A percentile compares a stretch with the other conserved stretches of the same genome.
These are phyloP conservation scores for Orthosia incerta DNA, from an alignment of 2,888 invertebrate species.

Conservation along the genomic window DNA sequence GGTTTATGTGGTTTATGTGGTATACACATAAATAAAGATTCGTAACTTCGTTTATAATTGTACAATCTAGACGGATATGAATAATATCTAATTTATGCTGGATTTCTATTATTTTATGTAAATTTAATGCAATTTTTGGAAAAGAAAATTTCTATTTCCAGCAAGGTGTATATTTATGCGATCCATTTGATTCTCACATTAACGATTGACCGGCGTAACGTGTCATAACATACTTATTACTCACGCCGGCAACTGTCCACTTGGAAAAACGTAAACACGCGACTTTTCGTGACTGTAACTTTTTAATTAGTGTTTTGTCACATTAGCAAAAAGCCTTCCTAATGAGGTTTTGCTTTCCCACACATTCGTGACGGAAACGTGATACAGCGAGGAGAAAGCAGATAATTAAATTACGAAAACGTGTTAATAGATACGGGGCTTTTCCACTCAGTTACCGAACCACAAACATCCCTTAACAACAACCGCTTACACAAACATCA, in stretches of 20 bases:
- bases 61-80: not conserved
- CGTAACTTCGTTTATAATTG: not conserved
- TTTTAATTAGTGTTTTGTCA: conserved; percentile 75
- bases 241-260: conserved; percentile 44
- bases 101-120: not conserved
- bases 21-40: not conserved
- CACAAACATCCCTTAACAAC: conserved; percentile 40
- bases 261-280: conserved; percentile 69
- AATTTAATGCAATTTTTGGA: conserved; percentile 1
- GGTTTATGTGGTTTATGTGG: too few relatives aligned
- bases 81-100: not conserved
- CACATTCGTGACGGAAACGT: conserved; percentile 64
- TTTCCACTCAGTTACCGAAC: conserved; percentile 63
- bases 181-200: conserved; percentile 25
- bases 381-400: conserved; percentile 69
- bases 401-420: conserved; percentile 71
- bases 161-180: conserved; percentile 19
- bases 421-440: conserved; percentile 61
- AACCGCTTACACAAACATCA: conserved; percentile 46
- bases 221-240: conserved; percentile 47
- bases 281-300: conserved; percentile 71
- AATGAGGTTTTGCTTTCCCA: conserved; percentile 72
- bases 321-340: conserved; percentile 68
- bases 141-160: not conserved
- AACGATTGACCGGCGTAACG: conserved; percentile 43